Evolutionary conservation across 2,113 vertebrate genomes (phyloP).

Genomic region (Mohoua ochrocephala): DNA sequence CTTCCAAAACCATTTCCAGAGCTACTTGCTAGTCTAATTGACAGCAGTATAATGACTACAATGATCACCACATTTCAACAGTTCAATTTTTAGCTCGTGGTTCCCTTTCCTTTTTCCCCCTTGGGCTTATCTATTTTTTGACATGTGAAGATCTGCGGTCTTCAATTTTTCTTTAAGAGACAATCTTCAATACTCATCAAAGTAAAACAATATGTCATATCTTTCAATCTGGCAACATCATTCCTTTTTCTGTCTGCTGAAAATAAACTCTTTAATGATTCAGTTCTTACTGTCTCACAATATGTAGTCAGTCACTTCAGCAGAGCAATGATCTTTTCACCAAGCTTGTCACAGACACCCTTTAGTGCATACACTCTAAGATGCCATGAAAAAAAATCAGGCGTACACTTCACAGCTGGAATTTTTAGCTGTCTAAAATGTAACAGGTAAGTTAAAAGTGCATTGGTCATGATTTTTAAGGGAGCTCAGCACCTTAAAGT

Average conservation of each 20-base stretch:
- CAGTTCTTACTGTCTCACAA: not conserved
- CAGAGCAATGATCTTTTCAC: not conserved
- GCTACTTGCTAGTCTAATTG: constrained; percentile 31
- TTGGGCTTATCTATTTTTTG: constrained; percentile 30
- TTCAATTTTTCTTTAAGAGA: constrained; percentile 26
- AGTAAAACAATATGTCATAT: constrained; percentile 30
- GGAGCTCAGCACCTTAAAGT: not conserved
- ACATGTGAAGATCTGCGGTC: not conserved
- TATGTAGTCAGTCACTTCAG: not conserved
- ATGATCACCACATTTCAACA: not conserved
- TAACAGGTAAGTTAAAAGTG: not conserved
- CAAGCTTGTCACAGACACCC: not conserved
- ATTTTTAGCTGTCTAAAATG: not conserved
- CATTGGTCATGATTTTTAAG: not conserved
- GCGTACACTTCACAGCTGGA: not conserved
- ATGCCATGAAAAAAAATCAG: not conserved
- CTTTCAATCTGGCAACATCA: not conserved
- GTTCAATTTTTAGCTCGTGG: not conserved
- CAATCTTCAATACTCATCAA: constrained; percentile 12
- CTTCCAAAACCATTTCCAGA: not conserved
- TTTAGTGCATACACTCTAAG: not conserved
- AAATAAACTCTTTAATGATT: constrained; percentile 37
- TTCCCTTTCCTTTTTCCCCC: constrained; percentile 7
- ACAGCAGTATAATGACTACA: constrained; percentile 23
- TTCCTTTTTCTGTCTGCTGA: constrained; percentile 22